phyloP scores from a whole-genome alignment of 2,797 vertebrate species.

The Loriculus beryllinus region DNA sequence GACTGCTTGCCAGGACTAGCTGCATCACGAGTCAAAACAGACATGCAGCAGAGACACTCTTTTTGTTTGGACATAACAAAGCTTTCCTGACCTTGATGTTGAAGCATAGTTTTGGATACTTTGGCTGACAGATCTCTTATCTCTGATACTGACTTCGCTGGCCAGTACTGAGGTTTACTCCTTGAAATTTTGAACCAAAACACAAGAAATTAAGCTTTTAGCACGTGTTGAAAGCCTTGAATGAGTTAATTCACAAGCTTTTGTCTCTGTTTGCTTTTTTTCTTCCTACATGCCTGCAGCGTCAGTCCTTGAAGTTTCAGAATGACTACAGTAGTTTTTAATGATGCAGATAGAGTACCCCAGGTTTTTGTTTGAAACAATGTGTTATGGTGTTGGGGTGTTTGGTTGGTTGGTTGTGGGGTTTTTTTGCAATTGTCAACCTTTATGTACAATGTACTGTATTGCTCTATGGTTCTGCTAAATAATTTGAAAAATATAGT shows the following conservation, averaged over 20 bases:
- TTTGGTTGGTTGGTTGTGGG: background rate
- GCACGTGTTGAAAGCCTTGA: background rate
- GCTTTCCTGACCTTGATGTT: constrained; percentile 70
- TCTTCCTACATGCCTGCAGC: background rate
- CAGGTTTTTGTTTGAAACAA: background rate
- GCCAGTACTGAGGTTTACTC: constrained; percentile 43
- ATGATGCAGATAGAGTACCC: too few relatives aligned
- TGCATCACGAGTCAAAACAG: constrained; percentile 82
- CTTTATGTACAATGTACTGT: background rate
- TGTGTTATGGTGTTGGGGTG: rapidly evolving
- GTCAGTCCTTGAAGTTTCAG: background rate
- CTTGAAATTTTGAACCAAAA: constrained; percentile 70
- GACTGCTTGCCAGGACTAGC: constrained; percentile 73
- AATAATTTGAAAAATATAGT: background rate
- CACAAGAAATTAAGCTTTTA: constrained; percentile 58
- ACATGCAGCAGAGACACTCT: constrained; percentile 26
- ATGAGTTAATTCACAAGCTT: background rate
- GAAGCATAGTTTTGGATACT: constrained; percentile 55
- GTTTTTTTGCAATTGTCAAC: background rate
- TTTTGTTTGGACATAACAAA: constrained; percentile 52
- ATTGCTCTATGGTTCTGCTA: background rate
- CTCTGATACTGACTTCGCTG: constrained; percentile 64
- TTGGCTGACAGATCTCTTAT: constrained; percentile 62
- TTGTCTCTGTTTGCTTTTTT: background rate
- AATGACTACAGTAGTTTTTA: background rate